These are phyloP conservation scores for Mus minutoides DNA, from an alignment of 2,797 vertebrate genomes.

Conservation along the genomic window DNA sequence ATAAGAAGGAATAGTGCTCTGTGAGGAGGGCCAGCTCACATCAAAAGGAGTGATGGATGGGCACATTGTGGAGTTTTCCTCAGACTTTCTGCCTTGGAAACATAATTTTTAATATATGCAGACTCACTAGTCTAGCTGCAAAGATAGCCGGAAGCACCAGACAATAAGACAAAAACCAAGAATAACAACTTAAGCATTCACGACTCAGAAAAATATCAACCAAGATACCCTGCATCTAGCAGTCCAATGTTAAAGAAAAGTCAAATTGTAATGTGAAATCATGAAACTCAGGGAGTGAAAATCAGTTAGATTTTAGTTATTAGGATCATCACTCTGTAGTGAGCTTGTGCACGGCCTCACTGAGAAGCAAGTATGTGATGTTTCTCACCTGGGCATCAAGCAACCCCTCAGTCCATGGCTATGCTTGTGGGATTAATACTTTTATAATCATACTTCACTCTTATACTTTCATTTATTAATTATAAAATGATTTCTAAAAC, in stretches of 20 bases:
- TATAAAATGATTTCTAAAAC: background rate
- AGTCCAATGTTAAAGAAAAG: background rate
- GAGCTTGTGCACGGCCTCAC: background rate
- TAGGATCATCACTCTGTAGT: background rate
- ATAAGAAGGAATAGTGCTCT: conserved; percentile 11
- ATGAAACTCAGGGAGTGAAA: conserved; percentile 11
- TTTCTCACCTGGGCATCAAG: background rate
- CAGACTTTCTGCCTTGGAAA: conserved; percentile 40
- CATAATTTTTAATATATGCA: conserved; percentile 63
- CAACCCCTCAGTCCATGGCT: background rate
- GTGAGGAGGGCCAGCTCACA: background rate
- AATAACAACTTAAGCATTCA: conserved; percentile 27
- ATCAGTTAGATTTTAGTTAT: background rate
- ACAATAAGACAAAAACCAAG: conserved; percentile 32
- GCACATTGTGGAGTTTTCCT: conserved; percentile 12
- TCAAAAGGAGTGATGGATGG: conserved; percentile 45
- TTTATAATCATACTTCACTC: background rate
- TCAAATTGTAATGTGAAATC: background rate
- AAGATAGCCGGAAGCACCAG: background rate
- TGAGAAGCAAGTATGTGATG: background rate
- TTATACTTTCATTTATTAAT: conserved; percentile 25
- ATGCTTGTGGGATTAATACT: background rate
- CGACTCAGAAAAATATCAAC: background rate
- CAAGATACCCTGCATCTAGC: background rate
- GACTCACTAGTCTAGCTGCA: background rate